Evolutionary conservation across 2,113 vertebrate genomes (phyloP).

Genomic region (Daphoenositta chrysoptera): DNA sequence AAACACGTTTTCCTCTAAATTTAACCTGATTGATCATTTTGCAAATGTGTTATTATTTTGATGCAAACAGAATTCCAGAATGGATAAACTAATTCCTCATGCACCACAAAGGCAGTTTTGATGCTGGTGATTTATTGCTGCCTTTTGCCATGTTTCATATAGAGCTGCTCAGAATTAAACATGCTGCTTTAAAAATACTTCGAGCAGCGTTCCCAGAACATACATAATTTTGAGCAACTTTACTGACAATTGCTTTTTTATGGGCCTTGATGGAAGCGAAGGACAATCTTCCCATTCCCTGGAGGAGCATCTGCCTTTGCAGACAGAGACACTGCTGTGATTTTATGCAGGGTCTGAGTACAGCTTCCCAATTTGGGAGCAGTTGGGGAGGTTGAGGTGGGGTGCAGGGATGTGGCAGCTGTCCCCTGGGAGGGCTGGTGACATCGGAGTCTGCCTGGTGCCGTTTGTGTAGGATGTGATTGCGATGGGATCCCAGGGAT

Average conservation of each 20-base stretch:
- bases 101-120: background rate
- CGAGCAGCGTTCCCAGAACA: background rate
- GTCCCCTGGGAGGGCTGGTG: background rate
- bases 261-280: background rate
- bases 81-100: background rate
- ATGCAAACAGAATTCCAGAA: background rate
- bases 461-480: rapidly evolving
- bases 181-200: background rate
- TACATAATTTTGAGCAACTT: constrained; percentile 12
- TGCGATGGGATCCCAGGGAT: rapidly evolving
- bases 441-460: rapidly evolving
- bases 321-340: background rate
- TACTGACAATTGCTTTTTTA: constrained; percentile 10
- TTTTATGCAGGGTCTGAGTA: background rate
- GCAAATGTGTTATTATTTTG: background rate
- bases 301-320: background rate
- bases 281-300: background rate
- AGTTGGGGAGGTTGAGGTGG: background rate
- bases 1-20: background rate
- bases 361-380: background rate
- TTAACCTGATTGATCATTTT: background rate
- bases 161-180: background rate
- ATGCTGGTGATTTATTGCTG: background rate
- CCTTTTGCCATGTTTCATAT: background rate
- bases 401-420: background rate